Evolutionary conservation across 2,888 invertebrate genomes (phyloP), one percentile per base, ranked within the genome.

Genomic region (Pseudococcus viburni): DNA sequence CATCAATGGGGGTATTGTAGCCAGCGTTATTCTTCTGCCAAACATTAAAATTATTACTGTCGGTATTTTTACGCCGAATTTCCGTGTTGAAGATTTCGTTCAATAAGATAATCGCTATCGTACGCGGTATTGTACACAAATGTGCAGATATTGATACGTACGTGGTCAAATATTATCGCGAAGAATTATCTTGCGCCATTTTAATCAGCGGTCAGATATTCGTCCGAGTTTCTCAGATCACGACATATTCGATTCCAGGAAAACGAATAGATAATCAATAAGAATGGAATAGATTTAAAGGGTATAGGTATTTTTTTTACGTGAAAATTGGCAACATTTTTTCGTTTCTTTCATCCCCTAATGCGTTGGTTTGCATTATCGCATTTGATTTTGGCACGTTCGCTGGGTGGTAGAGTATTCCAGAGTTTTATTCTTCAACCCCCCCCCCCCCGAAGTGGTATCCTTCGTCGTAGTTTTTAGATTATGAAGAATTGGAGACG

Each of bases 11-110:
- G 64, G 12, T 64, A 64, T 64, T 64, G 22, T 64, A 64, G 64
- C 64, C 64, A 64, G 64, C 9, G 64, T 22, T 9, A 64, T 64
- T 64, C 64, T 64, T 64, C 7, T 64, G 64, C 64, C 64, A 64
- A 64, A 64, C 22, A 64, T 22, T 64, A 11, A 22, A 22, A 64
- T 11, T 22, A 42, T 64, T 22, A 22, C 12, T 64, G 64, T 22
- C 2, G 64, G 19, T 22, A 22, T 64, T 12, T 64, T 9, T 22
- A 22, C 15, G 26, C 3, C 26, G 26, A 33, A 33, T 33, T 33
- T 33, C 26, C 26, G 26, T 33, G 26, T 33, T 33, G 1, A 33
- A 1, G 26, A 33, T 33, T 33, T 33, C 3, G 26, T 33, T 3
- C 26, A 33, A 1, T 1, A 33, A 33, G 26, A 33, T 33, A 33